These are phyloP conservation scores for Darwinula stevensoni DNA, from an alignment of 2,888 invertebrate genomes.

Conservation along the genomic window DNA sequence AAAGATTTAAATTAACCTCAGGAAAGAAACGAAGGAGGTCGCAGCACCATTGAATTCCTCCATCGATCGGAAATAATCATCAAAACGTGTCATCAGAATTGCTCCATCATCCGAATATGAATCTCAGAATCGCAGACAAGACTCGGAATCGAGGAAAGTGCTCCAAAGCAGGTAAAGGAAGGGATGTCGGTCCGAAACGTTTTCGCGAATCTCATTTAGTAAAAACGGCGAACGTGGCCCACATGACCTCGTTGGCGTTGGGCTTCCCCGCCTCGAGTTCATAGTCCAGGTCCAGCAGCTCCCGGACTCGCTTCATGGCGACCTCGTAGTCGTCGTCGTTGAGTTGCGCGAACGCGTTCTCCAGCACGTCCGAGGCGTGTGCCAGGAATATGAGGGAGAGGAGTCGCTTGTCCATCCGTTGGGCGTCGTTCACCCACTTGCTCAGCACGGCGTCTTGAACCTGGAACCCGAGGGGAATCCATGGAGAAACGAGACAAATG, in stretches of 20 bases:
- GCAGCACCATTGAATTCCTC: too few relatives aligned
- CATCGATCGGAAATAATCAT: too few relatives aligned
- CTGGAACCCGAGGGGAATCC: conserved; percentile 19
- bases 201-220: conserved; percentile 74
- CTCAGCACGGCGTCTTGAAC: conserved; percentile 89
- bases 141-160: too few relatives aligned
- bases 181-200: too few relatives aligned
- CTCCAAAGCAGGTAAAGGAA: too few relatives aligned
- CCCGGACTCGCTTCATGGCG: conserved; percentile 86
- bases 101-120: too few relatives aligned
- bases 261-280: conserved; percentile 80
- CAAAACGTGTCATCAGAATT: too few relatives aligned
- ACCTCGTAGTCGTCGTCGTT: conserved; percentile 53
- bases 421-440: conserved; percentile 89
- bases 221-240: conserved; percentile 96
- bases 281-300: conserved; percentile 81
- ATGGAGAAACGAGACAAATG: not conserved
- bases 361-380: conserved; percentile 91
- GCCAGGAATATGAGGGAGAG: conserved; percentile 78
- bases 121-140: too few relatives aligned
- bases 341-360: conserved; percentile 94
- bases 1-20: too few relatives aligned
- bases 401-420: conserved; percentile 83
- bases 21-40: too few relatives aligned
- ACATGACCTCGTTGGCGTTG: conserved; percentile 73